These are phyloP conservation scores for Dryobates pubescens DNA, from an alignment of 2,797 vertebrate species.

Conservation along the genomic window DNA sequence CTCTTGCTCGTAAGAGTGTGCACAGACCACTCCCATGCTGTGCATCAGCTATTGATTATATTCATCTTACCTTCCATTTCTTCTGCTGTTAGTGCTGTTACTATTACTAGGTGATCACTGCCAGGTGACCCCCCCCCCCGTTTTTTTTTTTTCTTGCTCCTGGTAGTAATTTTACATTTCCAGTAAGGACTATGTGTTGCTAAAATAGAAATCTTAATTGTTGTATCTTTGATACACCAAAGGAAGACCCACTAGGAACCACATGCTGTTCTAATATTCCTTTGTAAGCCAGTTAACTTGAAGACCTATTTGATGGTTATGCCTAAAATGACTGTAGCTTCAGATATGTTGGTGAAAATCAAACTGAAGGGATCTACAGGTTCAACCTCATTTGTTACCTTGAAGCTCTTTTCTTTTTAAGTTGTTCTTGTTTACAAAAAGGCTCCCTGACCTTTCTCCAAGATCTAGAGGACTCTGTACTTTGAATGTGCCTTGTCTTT, in stretches of 20 bases:
- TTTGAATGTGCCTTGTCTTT: neutral
- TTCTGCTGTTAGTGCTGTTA: neutral
- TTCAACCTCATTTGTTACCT: slow-evolving; percentile 28
- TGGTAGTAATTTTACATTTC: neutral
- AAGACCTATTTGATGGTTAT: neutral
- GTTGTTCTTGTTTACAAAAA: slow-evolving; percentile 10
- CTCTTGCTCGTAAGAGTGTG: neutral
- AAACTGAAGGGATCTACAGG: neutral
- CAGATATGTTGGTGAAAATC: neutral
- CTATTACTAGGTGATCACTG: neutral
- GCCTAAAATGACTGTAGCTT: neutral
- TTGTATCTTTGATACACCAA: neutral
- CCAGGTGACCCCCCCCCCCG: neutral
- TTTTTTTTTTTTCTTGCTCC: neutral
- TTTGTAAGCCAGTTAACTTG: neutral
- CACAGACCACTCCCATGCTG: neutral
- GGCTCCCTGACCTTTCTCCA: slow-evolving; percentile 34
- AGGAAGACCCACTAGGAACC: neutral
- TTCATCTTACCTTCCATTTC: neutral
- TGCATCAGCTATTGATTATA: neutral
- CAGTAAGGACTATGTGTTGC: neutral
- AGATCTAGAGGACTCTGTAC: neutral
- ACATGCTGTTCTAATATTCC: neutral
- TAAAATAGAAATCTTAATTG: neutral
- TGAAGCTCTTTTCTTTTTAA: slow-evolving; percentile 17